Percentiles rank a stretch among this genome's conserved stretches.
Evolutionary conservation across 2,113 vertebrate species (phyloP).

Genomic region (Nycticorax nycticorax): DNA sequence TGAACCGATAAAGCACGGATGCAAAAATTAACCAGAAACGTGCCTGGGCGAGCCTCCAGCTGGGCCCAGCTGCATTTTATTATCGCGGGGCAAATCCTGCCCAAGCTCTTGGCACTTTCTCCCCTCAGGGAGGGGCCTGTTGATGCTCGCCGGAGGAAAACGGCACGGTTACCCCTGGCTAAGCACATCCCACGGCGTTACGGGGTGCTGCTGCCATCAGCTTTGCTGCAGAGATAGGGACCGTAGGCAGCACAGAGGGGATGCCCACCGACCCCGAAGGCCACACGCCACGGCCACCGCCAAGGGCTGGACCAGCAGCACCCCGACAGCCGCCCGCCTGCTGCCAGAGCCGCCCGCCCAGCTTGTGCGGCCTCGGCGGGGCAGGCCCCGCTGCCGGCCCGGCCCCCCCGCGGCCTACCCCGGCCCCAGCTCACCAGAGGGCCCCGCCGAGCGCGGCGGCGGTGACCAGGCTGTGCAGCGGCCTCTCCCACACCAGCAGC

Average conservation of each 20-base stretch:
- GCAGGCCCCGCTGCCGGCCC: neutral
- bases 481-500: constrained; percentile 94
- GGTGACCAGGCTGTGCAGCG: constrained; percentile 86
- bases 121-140: neutral
- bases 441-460: constrained; percentile 88
- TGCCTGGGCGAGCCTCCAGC: neutral
- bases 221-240: neutral
- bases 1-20: neutral
- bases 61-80: neutral
- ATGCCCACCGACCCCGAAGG: neutral
- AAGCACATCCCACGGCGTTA: neutral
- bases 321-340: neutral
- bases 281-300: neutral
- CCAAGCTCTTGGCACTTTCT: neutral
- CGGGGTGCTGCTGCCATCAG: neutral
- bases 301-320: neutral
- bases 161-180: neutral
- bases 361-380: neutral
- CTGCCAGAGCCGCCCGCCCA: neutral
- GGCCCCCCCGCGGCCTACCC: neutral
- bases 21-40: neutral
- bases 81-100: neutral
- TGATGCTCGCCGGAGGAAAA: neutral
- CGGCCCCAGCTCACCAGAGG: constrained; percentile 83
- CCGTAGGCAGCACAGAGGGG: neutral